Conservation (phyloP, 1,140 invertebrate genomes). For the Monochamus saltuarius region DNA sequence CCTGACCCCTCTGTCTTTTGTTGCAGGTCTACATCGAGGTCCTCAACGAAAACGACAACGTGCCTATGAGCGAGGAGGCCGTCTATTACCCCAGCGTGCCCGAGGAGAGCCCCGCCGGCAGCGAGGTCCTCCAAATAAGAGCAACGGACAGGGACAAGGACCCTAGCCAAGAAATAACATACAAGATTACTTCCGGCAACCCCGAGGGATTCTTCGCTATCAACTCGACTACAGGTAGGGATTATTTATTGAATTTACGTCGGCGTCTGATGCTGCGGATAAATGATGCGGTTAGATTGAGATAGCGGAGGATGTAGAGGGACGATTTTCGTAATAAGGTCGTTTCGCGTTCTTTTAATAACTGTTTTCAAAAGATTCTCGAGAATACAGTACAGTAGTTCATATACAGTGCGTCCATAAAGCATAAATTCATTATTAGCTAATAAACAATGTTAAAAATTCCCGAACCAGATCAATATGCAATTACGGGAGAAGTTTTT, state of each 20-base stretch:
- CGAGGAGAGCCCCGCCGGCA: constrained; percentile 80
- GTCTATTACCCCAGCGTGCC: constrained; percentile 80
- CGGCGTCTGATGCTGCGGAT: not conserved
- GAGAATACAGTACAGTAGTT: no score
- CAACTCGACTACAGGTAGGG: constrained; percentile 77
- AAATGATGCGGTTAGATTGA: not conserved
- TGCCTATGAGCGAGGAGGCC: constrained; percentile 80
- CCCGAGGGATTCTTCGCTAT: constrained; percentile 88
- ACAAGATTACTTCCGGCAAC: constrained; percentile 86
- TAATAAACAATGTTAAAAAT: no score
- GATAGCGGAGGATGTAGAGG: no score
- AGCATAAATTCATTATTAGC: no score
- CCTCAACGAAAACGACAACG: constrained; percentile 91
- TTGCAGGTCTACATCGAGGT: constrained; percentile 85
- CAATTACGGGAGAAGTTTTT: no score
- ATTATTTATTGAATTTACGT: constrained; percentile 3
- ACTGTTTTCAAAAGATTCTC: no score
- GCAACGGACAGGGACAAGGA: constrained; percentile 80
- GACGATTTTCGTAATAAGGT: no score
- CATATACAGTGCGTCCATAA: no score
- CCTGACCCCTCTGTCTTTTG: no score
- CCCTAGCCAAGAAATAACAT: constrained; percentile 67
- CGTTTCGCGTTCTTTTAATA: no score
- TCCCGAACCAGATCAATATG: no score
- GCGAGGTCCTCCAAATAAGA: constrained; percentile 72